These are phyloP conservation scores for Dendrocincla tyrannina DNA, from an alignment of 2,797 vertebrate species.

Conservation along the genomic window DNA sequence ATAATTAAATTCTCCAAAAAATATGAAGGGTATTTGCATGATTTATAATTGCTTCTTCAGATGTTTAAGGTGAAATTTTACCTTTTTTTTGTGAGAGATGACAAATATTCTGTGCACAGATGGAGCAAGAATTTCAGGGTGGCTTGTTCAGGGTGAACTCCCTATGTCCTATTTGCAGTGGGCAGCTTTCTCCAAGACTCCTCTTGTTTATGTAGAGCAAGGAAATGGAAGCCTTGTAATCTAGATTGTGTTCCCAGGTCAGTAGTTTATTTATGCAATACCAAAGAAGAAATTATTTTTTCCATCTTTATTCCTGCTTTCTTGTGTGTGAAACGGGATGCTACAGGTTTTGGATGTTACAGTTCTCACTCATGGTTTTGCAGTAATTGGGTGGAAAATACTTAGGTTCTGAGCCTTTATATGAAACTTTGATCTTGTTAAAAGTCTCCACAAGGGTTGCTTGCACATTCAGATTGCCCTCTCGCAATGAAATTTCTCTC, in stretches of 20 bases:
- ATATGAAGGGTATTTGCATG: fast-evolving
- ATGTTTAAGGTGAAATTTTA: neutral
- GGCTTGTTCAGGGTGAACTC: neutral
- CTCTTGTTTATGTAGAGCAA: fast-evolving
- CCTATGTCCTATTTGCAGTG: fast-evolving
- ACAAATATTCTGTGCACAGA: neutral
- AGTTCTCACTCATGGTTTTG: neutral
- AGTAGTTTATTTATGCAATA: neutral
- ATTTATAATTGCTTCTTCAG: neutral
- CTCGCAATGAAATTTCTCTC: neutral
- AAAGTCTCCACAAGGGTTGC: neutral
- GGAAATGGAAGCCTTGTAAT: neutral
- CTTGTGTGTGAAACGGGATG: neutral
- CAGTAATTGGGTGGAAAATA: neutral
- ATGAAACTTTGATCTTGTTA: neutral
- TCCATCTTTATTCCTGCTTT: neutral
- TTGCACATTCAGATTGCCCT: neutral
- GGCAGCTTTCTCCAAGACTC: neutral
- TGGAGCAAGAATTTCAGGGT: neutral
- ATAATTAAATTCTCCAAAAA: neutral
- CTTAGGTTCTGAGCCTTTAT: neutral
- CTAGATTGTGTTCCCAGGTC: neutral
- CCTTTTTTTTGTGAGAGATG: neutral
- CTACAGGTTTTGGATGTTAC: neutral
- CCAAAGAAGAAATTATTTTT: neutral